Evolutionary conservation across 2,888 invertebrate species (phyloP).

Genomic region (Schizaphis graminum): DNA sequence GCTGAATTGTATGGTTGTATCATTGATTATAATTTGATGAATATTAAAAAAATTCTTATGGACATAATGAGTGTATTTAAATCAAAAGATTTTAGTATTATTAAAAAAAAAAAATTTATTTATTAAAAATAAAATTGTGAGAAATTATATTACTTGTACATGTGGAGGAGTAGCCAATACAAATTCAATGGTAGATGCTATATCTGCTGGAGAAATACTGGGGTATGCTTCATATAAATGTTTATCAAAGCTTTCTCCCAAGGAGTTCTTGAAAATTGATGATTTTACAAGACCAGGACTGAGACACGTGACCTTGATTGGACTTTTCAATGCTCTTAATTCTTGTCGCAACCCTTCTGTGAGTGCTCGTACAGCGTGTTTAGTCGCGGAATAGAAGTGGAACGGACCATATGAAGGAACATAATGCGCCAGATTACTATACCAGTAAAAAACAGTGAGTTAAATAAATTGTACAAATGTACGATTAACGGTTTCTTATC

Average conservation of each 20-base stretch:
- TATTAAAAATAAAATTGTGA: background rate
- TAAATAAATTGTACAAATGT: background rate
- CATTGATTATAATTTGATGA: background rate
- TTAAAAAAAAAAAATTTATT: background rate
- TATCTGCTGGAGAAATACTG: constrained; percentile 67
- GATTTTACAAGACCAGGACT: constrained; percentile 69
- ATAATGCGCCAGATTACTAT: constrained; percentile 68
- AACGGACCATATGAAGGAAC: constrained; percentile 68
- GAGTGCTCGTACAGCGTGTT: constrained; percentile 72
- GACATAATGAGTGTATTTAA: too few species aligned
- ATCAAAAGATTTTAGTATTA: background rate
- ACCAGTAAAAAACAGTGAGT: background rate
- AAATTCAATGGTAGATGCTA: constrained; percentile 68
- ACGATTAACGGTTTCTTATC: background rate
- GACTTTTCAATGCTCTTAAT: constrained; percentile 69
- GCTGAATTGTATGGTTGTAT: background rate
- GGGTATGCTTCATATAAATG: constrained; percentile 67
- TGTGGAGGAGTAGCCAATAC: constrained; percentile 68
- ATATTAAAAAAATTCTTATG: too few species aligned
- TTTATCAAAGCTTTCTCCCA: constrained; percentile 68
- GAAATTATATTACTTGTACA: constrained; percentile 67
- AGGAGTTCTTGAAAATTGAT: constrained; percentile 67
- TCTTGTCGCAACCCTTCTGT: constrained; percentile 72
- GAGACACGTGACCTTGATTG: constrained; percentile 69
- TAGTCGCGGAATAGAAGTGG: constrained; percentile 72